Evolutionary conservation across 2,797 vertebrate genomes (phyloP), one percentile per base, ranked within the genome.

Genomic region (Chrysocyon brachyurus): DNA sequence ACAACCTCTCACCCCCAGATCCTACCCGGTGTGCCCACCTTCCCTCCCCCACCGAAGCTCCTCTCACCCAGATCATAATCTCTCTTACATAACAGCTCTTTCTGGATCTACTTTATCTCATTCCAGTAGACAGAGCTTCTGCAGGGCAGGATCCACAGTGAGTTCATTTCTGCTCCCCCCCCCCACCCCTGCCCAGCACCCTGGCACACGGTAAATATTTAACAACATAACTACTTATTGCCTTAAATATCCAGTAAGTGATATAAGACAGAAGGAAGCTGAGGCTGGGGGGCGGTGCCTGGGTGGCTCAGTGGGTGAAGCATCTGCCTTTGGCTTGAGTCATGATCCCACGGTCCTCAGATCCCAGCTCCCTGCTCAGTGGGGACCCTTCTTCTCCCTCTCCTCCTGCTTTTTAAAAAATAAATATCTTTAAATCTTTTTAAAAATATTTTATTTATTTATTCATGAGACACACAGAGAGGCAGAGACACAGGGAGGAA

Each of bases 81-180:
- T 94, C 73, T 79, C 81, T 96, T 90, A 70, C 0, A 0, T 64
- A 97, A 90, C 12, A 91, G 91, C 15, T 49, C 87, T 84, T 24
- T 64, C 81, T 86, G 75, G 84, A n/a, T 6, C 56, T 24, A 52
- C 52, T 70, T 96, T 90, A 83, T 83, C 92, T 96, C 17, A 4
- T 33, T 4, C 70, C 28, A 73, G 68, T 1, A 72, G 73, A 46
- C n/a, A 33, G 94, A 36, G 52, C 68, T 59, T 95, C 87, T 81
- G 54, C 54, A 64, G 83, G 92, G 94, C 96, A 94, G 28, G 56
- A 87, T 70, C 75, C 56, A 36, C 4, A 46, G 14, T n/a, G 52
- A 59, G 17, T n/a, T 89, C 56, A 72, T 33, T 82, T 82, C 59
- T 64, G n/a, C 70, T 17, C 24, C 46, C 40, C 3, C 14, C 3